These are phyloP conservation scores for Carcharodon carcharias DNA, from an alignment of 2,797 vertebrate genomes.

Conservation along the genomic window DNA sequence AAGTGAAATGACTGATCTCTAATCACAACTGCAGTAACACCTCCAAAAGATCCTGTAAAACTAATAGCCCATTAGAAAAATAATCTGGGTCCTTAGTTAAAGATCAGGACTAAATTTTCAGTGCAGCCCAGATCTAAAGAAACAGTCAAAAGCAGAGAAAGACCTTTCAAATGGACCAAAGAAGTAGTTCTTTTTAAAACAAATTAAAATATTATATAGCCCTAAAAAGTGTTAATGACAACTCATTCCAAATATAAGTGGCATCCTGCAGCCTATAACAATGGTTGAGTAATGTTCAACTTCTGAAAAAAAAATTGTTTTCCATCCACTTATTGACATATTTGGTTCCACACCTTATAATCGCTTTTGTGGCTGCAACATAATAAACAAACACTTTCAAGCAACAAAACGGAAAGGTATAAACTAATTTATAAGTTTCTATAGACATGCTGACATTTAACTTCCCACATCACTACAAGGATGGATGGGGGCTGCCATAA, in stretches of 20 bases:
- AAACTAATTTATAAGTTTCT: neutral
- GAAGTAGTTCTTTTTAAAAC: too few species aligned
- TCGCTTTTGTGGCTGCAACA: neutral
- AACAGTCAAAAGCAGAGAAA: neutral
- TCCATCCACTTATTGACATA: neutral
- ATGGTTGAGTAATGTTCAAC: neutral
- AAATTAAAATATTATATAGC: neutral
- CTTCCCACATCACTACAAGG: neutral
- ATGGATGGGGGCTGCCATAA: neutral
- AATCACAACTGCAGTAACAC: neutral
- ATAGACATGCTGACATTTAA: neutral
- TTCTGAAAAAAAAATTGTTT: neutral
- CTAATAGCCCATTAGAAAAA: neutral
- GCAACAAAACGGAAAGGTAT: neutral
- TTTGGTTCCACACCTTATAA: neutral
- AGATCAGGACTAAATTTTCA: neutral
- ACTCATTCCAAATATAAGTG: neutral
- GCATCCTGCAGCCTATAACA: neutral
- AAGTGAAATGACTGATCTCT: neutral
- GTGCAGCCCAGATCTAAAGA: neutral
- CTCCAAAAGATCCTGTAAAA: neutral
- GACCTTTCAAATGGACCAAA: neutral
- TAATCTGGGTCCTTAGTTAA: neutral
- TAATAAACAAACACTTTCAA: neutral
- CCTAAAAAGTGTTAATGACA: neutral